Evolutionary conservation across 2,797 vertebrate species (phyloP).

Genomic region (Lophius americanus): DNA sequence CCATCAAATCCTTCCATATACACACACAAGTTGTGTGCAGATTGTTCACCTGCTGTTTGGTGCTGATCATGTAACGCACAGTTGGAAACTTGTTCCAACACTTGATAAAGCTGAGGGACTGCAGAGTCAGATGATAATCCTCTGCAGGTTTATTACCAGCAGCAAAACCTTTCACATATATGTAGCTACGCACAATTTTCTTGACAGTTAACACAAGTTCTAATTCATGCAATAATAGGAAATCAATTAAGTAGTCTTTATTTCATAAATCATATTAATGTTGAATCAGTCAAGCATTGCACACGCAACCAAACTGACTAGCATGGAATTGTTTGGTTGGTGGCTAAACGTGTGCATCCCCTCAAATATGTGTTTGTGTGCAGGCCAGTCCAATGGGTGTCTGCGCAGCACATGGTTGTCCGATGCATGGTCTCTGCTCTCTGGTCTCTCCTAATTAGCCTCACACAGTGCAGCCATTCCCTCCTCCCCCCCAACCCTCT

Average conservation of each 20-base stretch:
- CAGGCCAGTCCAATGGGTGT: slow-evolving; percentile 46
- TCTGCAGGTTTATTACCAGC: neutral
- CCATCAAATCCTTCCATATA: neutral
- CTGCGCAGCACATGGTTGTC: slow-evolving; percentile 80
- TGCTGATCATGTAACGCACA: neutral
- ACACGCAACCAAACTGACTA: slow-evolving; percentile 10
- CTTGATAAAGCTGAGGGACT: neutral
- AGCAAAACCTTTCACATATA: neutral
- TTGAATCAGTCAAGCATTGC: slow-evolving; percentile 13
- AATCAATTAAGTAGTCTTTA: slow-evolving; percentile 13
- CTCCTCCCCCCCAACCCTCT: slow-evolving; percentile 27
- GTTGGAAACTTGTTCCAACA: slow-evolving; percentile 2
- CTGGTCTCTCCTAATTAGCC: slow-evolving; percentile 81
- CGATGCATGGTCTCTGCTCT: slow-evolving; percentile 73
- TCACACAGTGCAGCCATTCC: slow-evolving; percentile 67
- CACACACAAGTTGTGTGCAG: neutral
- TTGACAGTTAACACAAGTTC: neutral
- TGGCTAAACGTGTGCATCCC: slow-evolving; percentile 17
- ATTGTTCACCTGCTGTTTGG: neutral
- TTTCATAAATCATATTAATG: slow-evolving; percentile 7
- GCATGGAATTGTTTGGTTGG: slow-evolving; percentile 7
- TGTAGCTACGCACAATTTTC: neutral
- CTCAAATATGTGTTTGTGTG: slow-evolving; percentile 39
- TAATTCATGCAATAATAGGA: neutral
- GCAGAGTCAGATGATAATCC: neutral